Conservation (phyloP, 1,140 invertebrate species). For the Drosophila busckii region DNA sequence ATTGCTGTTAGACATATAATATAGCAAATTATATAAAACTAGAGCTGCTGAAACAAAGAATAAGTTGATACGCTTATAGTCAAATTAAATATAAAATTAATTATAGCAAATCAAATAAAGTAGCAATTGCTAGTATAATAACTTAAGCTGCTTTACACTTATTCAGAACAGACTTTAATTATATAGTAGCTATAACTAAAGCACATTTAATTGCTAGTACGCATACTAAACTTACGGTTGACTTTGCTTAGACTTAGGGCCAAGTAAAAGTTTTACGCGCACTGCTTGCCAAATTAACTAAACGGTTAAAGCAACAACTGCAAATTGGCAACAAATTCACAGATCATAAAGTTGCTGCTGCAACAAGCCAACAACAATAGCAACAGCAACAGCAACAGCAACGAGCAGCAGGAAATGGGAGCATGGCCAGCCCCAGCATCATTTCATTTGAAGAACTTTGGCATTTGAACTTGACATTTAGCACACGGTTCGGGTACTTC, state of each 20-base stretch:
- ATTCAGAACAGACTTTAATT: too few relatives aligned
- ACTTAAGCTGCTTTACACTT: too few relatives aligned
- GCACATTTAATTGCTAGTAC: too few relatives aligned
- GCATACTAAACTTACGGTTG: neutral
- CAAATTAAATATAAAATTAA: too few relatives aligned
- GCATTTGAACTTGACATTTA: constrained; percentile 77
- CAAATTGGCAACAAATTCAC: constrained; percentile 75
- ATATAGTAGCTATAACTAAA: too few relatives aligned
- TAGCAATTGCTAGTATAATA: too few relatives aligned
- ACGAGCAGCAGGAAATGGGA: neutral
- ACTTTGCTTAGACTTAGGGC: constrained; percentile 7
- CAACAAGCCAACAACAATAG: constrained; percentile 28
- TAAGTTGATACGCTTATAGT: too few relatives aligned
- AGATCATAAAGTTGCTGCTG: constrained; percentile 64
- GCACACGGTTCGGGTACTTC: constrained; percentile 74
- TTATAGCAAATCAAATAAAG: too few relatives aligned
- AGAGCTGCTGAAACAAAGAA: too few relatives aligned
- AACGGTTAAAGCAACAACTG: constrained; percentile 71
- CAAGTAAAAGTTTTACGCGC: constrained; percentile 44
- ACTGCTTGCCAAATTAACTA: constrained; percentile 65
- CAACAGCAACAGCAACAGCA: constrained; percentile 27
- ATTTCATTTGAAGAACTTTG: constrained; percentile 75
- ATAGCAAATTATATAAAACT: too few relatives aligned
- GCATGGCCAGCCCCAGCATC: constrained; percentile 43
- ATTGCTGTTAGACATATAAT: too few relatives aligned